These are phyloP conservation scores for Itoplectis maculator DNA, from an alignment of 2,888 invertebrate species.

Conservation along the genomic window DNA sequence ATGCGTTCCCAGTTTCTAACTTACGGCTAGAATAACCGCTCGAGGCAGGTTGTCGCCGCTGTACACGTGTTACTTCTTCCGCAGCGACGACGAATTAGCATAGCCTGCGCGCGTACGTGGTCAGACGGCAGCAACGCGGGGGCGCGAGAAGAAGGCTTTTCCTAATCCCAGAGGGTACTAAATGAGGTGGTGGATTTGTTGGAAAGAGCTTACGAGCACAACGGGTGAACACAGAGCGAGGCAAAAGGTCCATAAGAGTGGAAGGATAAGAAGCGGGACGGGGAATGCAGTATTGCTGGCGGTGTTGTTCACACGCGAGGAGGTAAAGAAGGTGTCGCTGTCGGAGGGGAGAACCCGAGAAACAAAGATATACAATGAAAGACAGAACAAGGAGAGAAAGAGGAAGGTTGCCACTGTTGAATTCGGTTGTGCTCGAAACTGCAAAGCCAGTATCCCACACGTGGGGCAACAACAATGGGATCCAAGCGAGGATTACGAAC, in stretches of 20 bases:
- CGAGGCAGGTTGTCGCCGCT: constrained; percentile 21
- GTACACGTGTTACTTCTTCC: constrained; percentile 42
- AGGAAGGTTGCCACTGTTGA: constrained; percentile 54
- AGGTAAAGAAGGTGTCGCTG: constrained; percentile 26
- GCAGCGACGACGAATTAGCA: constrained; percentile 78
- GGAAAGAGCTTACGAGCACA: constrained; percentile 82
- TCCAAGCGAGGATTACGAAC: constrained; percentile 80
- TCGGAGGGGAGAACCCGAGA: constrained; percentile 21
- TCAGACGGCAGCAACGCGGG: constrained; percentile 72
- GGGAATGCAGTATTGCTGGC: constrained; percentile 50
- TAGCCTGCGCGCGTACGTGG: constrained; percentile 80
- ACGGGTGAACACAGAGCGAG: constrained; percentile 41
- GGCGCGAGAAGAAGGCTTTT: constrained; percentile 81
- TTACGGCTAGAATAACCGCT: background rate
- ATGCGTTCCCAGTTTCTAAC: constrained; percentile 12
- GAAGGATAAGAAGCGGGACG: constrained; percentile 30
- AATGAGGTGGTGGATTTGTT: constrained; percentile 85
- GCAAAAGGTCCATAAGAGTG: constrained; percentile 54
- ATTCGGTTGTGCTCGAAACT: constrained; percentile 75
- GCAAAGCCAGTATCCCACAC: constrained; percentile 81
- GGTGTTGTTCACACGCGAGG: constrained; percentile 23
- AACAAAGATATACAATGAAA: constrained; percentile 11
- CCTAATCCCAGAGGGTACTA: constrained; percentile 82
- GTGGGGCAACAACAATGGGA: constrained; percentile 81
- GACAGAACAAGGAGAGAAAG: constrained; percentile 51